A percentile compares a stretch with the other conserved stretches of the same genome.
Conservation (phyloP, 37 sponge, comb jelly and placozoan genomes). For the Bolinopsis microptera region DNA sequence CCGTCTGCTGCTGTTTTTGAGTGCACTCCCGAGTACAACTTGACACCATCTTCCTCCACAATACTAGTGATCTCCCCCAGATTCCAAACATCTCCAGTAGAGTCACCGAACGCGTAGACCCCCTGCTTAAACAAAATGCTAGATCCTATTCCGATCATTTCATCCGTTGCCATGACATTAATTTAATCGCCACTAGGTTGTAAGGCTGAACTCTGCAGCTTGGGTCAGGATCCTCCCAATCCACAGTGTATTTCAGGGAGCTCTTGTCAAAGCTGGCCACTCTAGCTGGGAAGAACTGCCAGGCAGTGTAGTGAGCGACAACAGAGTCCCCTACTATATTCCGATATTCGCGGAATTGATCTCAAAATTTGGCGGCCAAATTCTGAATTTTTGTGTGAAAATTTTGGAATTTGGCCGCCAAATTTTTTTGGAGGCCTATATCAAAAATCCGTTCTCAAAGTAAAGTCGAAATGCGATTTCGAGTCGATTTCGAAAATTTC, state of each 20-base stretch:
- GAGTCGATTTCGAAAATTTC: no score
- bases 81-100: neutral
- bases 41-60: neutral
- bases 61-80: neutral
- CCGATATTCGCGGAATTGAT: neutral
- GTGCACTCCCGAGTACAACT: neutral
- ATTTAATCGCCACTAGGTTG: neutral
- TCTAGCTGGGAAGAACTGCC: conserved; percentile 30
- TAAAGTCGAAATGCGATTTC: no score
- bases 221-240: conserved; percentile 16
- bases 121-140: conserved; percentile 56
- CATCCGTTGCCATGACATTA: neutral
- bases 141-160: conserved; percentile 20
- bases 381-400: no score
- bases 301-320: neutral
- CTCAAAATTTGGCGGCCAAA: no score
- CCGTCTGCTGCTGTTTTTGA: neutral
- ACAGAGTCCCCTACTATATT: neutral
- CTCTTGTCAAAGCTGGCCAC: neutral
- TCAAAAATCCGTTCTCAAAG: no score
- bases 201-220: neutral
- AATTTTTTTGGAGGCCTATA: no score
- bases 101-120: neutral
- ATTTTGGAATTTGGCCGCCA: no score
- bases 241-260: neutral